These are phyloP conservation scores for Metallyticus violacea DNA, from an alignment of 2,888 invertebrate species.

Conservation along the genomic window DNA sequence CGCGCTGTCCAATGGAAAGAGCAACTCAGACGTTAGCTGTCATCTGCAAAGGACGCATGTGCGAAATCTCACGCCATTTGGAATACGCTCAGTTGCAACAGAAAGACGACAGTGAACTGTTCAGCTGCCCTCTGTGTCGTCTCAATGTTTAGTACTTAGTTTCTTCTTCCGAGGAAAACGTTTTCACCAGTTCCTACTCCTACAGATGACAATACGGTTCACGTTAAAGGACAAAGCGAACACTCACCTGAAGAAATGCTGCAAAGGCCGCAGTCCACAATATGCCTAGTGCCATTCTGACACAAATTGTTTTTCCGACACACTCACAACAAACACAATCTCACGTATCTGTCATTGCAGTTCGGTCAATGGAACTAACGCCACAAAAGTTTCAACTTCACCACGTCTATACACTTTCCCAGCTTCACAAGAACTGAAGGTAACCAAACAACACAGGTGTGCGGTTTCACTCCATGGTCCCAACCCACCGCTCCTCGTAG, in stretches of 20 bases:
- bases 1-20: too few relatives aligned
- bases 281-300: background rate
- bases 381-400: background rate
- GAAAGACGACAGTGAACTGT: too few relatives aligned
- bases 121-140: too few relatives aligned
- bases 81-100: too few relatives aligned
- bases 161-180: too few relatives aligned
- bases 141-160: too few relatives aligned
- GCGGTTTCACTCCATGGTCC: background rate
- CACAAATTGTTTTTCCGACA: background rate
- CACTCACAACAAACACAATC: background rate
- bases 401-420: background rate
- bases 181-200: background rate
- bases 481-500: background rate
- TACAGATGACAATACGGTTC: background rate
- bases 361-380: background rate
- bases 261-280: background rate
- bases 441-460: background rate
- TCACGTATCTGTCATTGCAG: background rate
- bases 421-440: conserved; percentile 1
- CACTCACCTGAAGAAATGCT: background rate
- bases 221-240: background rate
- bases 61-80: background rate
- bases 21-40: background rate
- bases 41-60: background rate